A percentile compares a stretch with the other conserved stretches of the same genome.
phyloP scores from a whole-genome alignment of 1,140 invertebrate genomes.

The Melipona quadrifasciata region DNA sequence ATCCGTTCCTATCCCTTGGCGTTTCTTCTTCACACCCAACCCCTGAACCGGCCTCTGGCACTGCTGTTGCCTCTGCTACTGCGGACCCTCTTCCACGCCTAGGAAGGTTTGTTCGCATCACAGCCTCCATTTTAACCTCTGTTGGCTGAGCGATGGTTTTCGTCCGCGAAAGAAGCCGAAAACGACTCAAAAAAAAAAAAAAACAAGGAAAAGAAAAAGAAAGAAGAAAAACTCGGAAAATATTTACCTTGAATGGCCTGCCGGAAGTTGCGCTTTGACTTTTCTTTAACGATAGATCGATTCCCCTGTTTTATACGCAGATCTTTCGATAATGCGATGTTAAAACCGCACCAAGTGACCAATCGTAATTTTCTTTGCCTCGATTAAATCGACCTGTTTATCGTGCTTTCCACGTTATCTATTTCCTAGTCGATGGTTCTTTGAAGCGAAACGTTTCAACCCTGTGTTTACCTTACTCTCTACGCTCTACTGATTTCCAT shows the following conservation, averaged over 20 bases:
- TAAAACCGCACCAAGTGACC: slow-evolving; percentile 1
- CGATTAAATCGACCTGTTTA: background rate
- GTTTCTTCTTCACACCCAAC: slow-evolving; percentile 57
- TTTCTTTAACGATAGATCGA: background rate
- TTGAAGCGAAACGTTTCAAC: background rate
- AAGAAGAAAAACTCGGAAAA: background rate
- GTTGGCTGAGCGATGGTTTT: slow-evolving; percentile 48
- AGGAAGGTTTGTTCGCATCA: slow-evolving; percentile 62
- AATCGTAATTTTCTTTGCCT: background rate
- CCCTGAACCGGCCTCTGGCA: slow-evolving; percentile 48
- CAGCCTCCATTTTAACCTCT: slow-evolving; percentile 71
- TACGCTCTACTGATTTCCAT: slow-evolving; percentile 30
- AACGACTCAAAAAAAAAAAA: too few species aligned
- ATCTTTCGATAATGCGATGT: background rate
- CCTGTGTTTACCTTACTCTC: slow-evolving; percentile 25
- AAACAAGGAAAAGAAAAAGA: background rate
- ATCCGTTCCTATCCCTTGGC: slow-evolving; percentile 60
- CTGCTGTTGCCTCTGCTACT: slow-evolving; percentile 39
- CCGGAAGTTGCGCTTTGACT: background rate
- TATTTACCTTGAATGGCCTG: background rate
- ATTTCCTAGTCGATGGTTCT: background rate
- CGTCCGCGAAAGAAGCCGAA: background rate
- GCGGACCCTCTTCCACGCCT: slow-evolving; percentile 55
- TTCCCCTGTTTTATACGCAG: background rate
- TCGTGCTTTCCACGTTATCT: background rate